A percentile compares a stretch with the other conserved stretches of the same genome.
Evolutionary conservation across 2,113 vertebrate genomes (phyloP).

Genomic region (Baryphthengus martii): DNA sequence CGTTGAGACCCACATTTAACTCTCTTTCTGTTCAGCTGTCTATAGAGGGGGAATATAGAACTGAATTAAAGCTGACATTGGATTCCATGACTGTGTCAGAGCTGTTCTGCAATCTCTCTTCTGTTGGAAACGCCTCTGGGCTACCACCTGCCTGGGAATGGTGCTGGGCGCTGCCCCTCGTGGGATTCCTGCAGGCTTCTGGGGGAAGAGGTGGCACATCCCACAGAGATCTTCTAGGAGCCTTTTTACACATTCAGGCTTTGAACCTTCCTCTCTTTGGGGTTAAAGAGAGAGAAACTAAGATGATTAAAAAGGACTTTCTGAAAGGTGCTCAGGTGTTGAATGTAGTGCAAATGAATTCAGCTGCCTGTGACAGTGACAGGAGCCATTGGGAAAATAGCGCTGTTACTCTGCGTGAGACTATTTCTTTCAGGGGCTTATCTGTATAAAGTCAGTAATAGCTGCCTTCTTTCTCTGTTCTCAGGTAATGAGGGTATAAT

Average conservation of each 20-base stretch:
- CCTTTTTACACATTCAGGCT: background rate
- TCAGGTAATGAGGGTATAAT: background rate
- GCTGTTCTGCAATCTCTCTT: background rate
- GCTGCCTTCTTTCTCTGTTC: background rate
- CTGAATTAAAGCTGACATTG: background rate
- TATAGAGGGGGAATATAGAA: background rate
- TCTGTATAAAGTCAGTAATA: background rate
- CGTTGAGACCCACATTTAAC: background rate
- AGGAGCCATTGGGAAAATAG: background rate
- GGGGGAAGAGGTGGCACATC: background rate
- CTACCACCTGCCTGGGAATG: background rate
- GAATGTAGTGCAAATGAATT: background rate
- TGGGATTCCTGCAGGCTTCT: background rate
- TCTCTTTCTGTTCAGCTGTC: background rate
- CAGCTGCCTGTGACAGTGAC: background rate
- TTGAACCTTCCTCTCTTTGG: background rate
- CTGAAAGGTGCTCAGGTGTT: background rate
- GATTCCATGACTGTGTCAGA: background rate
- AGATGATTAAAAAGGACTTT: background rate
- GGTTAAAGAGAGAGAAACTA: background rate
- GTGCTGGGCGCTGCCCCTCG: background rate
- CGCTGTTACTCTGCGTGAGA: background rate
- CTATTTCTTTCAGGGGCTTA: background rate
- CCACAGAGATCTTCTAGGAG: too few species aligned
- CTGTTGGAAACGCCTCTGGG: background rate